Conservation (phyloP, 30 jellyfish, hydroid and myxozoan species). For the Turritopsis dohrnii region DNA sequence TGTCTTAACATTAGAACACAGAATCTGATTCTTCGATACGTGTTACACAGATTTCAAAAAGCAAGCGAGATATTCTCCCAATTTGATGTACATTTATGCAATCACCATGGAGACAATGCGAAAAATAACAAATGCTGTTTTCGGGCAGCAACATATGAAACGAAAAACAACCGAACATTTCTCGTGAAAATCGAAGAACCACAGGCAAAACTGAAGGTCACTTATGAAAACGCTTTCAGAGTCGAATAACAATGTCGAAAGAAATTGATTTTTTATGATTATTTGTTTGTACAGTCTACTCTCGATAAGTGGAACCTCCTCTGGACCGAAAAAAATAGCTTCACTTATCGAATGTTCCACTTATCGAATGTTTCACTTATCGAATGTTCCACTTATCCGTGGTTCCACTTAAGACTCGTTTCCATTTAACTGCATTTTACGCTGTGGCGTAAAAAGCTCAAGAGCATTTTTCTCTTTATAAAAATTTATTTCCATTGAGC, state of each 20-base stretch:
- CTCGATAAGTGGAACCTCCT: too few species aligned
- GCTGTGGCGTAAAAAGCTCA: too few species aligned
- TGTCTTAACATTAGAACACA: slow-evolving; percentile 5
- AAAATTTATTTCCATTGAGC: too few species aligned
- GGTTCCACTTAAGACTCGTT: too few species aligned
- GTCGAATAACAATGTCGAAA: background rate
- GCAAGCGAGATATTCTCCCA: slow-evolving; percentile 11
- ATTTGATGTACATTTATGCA: slow-evolving; percentile 19
- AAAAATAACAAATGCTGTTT: slow-evolving; percentile 27
- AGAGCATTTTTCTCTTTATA: too few species aligned
- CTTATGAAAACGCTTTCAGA: slow-evolving; percentile 1
- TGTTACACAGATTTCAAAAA: slow-evolving; percentile 10
- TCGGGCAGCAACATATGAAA: slow-evolving; percentile 19
- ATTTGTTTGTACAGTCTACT: background rate
- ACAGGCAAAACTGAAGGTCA: background rate
- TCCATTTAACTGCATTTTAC: too few species aligned
- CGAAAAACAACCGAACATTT: slow-evolving; percentile 18
- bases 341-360: too few species aligned
- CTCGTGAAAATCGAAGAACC: slow-evolving; percentile 28
- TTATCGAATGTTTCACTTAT: too few species aligned
- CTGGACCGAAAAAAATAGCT: too few species aligned
- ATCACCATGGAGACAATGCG: slow-evolving; percentile 19
- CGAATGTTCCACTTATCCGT: too few species aligned
- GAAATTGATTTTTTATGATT: background rate
- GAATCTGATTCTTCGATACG: slow-evolving; percentile 2